Base-by-base conservation (phyloP, 2,888 invertebrate genomes). In the Stenolophus ochropezus region DNA sequence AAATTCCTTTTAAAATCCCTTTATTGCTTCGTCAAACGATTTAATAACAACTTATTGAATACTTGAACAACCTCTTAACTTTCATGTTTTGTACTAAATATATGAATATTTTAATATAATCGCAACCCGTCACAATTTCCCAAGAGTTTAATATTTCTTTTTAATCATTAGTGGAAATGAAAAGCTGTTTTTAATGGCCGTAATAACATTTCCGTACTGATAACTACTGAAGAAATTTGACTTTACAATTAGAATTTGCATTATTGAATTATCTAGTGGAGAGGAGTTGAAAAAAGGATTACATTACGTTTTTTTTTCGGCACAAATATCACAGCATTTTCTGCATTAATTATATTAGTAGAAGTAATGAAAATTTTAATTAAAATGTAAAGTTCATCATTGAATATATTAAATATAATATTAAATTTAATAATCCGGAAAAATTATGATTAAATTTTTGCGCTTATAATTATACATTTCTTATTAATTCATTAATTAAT, bases 221-320 rank as follows among this genome's bases (percentile, higher is more conserved):
- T 25, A 61, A 61, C 61, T 61, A 61, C 61, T 61, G 14, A 25
- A 61, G 25, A 25, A 61, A 61, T 61, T 61, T 61, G 61, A 61
- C 61, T 61, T 23, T 61, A 61, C 23, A 61, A 61, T 61, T 6
- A 61, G n/a, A 61, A 61, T 61, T 61, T 61, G 25, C 61, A 61
- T 61, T 20, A 61, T 61, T 25, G 61, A 61, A 23, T 61, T 61
- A 61, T 61, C 61, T 25, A 61, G 23, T 14, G 21, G 20, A 21
- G 21, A 56, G 25, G 25, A 61, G 61, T 11, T 61, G 4, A 61
- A 25, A n/a, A n/a, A n/a, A n/a, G n/a, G n/a, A n/a, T n/a, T n/a
- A n/a, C n/a, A n/a, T n/a, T n/a, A n/a, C n/a, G n/a, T n/a, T n/a
- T n/a, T n/a, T n/a, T n/a, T n/a, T n/a, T n/a, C n/a, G n/a, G n/a